Evolutionary conservation across 35 echinoderm and acorn worm species (phyloP).

Genomic region (Nesometra sesokonis): DNA sequence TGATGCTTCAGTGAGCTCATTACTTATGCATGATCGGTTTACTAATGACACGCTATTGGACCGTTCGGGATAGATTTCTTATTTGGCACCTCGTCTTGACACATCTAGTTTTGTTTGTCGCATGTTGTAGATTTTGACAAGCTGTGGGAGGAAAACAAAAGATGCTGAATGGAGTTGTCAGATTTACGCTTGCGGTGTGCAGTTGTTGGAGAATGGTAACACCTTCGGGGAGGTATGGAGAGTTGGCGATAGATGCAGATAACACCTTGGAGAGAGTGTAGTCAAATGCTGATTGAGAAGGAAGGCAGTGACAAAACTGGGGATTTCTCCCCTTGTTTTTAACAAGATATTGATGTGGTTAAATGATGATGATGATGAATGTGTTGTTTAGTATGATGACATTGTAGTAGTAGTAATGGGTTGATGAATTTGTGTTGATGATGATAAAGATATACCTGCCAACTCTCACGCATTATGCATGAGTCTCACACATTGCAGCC

Average conservation of each 20-base stretch:
- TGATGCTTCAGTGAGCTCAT: neutral
- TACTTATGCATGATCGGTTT: neutral
- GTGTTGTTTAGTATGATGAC: no score
- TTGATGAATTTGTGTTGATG: no score
- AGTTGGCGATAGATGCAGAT: neutral
- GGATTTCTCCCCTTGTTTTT: no score
- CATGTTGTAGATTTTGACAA: neutral
- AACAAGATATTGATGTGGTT: no score
- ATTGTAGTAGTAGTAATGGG: no score
- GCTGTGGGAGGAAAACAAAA: neutral
- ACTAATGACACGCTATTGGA: neutral
- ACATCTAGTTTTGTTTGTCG: neutral
- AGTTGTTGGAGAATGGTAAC: neutral
- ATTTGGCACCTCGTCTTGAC: neutral
- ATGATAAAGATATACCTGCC: no score
- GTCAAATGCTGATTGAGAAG: no score
- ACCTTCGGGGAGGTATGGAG: neutral
- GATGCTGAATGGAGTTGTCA: neutral
- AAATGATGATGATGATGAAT: no score
- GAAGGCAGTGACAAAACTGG: no score
- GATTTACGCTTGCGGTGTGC: neutral
- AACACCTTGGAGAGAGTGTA: neutral
- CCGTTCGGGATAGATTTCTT: neutral
- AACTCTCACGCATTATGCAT: no score
- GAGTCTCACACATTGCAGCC: no score